These are phyloP conservation scores for Montipora efflorescens DNA, from an alignment of 64 coral and sea anemone genomes.

Conservation along the genomic window DNA sequence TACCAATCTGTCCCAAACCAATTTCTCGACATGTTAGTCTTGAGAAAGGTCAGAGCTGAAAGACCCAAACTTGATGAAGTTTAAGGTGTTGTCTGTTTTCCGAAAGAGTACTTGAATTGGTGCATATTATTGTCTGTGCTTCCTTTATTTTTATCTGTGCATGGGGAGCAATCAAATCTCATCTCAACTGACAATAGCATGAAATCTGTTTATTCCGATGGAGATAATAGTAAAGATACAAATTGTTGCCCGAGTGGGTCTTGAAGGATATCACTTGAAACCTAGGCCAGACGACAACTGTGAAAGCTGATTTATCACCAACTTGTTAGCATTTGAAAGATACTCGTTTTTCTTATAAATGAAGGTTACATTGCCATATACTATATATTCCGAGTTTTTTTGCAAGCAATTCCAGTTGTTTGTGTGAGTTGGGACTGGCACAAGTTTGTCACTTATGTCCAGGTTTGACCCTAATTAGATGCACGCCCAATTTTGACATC, in stretches of 20 bases:
- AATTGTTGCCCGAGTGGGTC: background rate
- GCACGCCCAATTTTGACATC: too few species aligned
- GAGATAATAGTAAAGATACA: background rate
- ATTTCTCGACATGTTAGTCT: too few species aligned
- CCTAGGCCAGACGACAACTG: background rate
- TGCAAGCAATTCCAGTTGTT: too few species aligned
- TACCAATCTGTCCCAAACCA: background rate
- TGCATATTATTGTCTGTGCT: background rate
- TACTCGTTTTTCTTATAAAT: too few species aligned
- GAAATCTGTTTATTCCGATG: constrained; percentile 8
- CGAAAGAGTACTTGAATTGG: background rate
- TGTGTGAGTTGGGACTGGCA: too few species aligned
- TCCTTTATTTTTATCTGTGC: background rate
- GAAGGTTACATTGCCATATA: too few species aligned
- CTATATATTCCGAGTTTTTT: too few species aligned
- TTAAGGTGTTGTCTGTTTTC: background rate
- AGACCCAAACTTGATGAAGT: background rate
- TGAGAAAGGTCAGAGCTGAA: too few species aligned
- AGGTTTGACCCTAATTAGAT: too few species aligned
- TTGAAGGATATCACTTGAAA: background rate
- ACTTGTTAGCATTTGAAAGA: too few species aligned
- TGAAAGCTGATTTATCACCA: too few species aligned
- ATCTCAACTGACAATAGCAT: background rate
- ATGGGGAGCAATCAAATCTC: background rate
- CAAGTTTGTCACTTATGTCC: too few species aligned